These are phyloP conservation scores for Therioaphis trifolii DNA, from an alignment of 2,888 invertebrate genomes.

Conservation along the genomic window DNA sequence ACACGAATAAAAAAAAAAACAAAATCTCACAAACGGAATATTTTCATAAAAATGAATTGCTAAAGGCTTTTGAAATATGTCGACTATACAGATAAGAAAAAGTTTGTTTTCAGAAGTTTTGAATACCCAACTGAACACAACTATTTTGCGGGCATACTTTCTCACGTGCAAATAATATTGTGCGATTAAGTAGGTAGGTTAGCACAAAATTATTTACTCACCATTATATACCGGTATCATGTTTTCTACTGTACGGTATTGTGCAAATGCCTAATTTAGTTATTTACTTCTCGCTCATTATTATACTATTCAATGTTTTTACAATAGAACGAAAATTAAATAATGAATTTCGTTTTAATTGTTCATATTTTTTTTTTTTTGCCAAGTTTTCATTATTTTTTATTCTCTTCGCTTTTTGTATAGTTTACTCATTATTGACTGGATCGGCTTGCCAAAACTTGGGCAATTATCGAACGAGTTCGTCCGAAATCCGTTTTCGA, in stretches of 20 bases:
- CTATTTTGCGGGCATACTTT: background rate
- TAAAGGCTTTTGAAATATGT: background rate
- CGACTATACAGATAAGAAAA: background rate
- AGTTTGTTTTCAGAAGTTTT: background rate
- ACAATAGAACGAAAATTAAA: conserved; percentile 45
- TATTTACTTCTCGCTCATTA: conserved; percentile 39
- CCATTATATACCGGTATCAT: conserved; percentile 19
- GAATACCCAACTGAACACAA: background rate
- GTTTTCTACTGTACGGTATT: conserved; percentile 23
- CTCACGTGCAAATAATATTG: background rate
- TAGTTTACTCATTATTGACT: background rate
- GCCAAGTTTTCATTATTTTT: background rate
- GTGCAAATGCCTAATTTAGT: conserved; percentile 40
- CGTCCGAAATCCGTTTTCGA: background rate
- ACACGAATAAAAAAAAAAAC: background rate
- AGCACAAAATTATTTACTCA: conserved; percentile 17
- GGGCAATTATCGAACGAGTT: background rate
- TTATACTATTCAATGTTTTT: conserved; percentile 35
- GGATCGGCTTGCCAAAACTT: background rate
- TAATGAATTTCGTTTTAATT: conserved; percentile 52
- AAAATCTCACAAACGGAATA: background rate
- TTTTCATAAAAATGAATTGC: background rate
- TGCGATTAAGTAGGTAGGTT: conserved; percentile 13
- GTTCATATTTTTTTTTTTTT: conserved; percentile 1
- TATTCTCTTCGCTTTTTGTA: background rate